Percentiles rank a stretch among this genome's conserved stretches.
Conservation (phyloP, 1,140 invertebrate genomes). For the Rhopalosiphum padi region DNA sequence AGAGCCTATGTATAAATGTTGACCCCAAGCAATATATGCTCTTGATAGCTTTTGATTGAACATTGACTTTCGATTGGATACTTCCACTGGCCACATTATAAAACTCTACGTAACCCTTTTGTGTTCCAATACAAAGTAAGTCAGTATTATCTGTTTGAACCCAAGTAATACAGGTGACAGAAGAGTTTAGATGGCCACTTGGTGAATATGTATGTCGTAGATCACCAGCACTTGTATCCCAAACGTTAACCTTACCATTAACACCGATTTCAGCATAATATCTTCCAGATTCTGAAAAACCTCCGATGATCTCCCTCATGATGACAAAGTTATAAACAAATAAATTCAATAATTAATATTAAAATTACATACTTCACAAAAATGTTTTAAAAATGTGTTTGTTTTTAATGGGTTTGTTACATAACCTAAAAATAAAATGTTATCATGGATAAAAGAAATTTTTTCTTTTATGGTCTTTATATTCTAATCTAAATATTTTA, state of each 20-base stretch:
- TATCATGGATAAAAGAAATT: background rate
- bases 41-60: slow-evolving; percentile 4
- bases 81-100: slow-evolving; percentile 48
- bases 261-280: slow-evolving; percentile 46
- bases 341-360: background rate
- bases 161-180: slow-evolving; percentile 37
- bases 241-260: slow-evolving; percentile 51
- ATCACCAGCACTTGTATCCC: slow-evolving; percentile 45
- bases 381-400: slow-evolving; percentile 34
- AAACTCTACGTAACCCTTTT: slow-evolving; percentile 43
- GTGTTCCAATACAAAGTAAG: slow-evolving; percentile 32
- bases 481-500: too few species aligned
- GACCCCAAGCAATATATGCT: slow-evolving; percentile 9
- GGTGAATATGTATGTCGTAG: slow-evolving; percentile 38
- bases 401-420: slow-evolving; percentile 30
- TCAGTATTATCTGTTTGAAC: slow-evolving; percentile 31
- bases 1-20: slow-evolving; percentile 7
- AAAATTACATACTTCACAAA: slow-evolving; percentile 10
- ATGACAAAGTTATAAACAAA: background rate
- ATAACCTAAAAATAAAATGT: slow-evolving; percentile 14
- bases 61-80: slow-evolving; percentile 30
- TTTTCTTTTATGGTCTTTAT: too few species aligned
- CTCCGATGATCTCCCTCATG: slow-evolving; percentile 31
- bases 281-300: slow-evolving; percentile 41
- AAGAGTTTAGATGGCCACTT: slow-evolving; percentile 23